Percentiles rank a stretch among this genome's conserved stretches.
Conservation (phyloP, 2,113 vertebrate species). For the Felis chaus region DNA sequence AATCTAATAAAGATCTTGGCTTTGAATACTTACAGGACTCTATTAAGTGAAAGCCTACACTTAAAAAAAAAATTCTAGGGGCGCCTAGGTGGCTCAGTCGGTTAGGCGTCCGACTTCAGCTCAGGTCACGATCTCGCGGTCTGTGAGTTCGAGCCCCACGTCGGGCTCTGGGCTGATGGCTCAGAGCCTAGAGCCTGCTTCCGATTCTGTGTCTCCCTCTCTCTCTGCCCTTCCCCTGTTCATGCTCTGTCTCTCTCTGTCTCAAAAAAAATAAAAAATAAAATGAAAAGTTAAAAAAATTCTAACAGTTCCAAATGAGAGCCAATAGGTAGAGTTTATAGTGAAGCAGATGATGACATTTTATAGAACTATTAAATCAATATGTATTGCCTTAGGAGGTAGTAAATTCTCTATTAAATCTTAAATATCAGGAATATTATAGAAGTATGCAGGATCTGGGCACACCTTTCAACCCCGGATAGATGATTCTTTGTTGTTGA, state of each 20-base stretch:
- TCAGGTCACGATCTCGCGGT: neutral
- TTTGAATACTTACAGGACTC: neutral
- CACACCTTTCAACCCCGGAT: neutral
- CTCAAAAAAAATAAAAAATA: neutral
- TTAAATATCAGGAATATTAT: neutral
- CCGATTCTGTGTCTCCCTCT: neutral
- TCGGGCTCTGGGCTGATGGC: neutral
- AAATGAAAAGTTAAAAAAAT: neutral
- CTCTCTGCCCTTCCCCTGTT: neutral
- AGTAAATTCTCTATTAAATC: neutral
- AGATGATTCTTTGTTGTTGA: slow-evolving; percentile 14
- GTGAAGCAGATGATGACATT: neutral
- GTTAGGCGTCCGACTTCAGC: no score
- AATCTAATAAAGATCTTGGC: neutral
- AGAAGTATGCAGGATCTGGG: neutral
- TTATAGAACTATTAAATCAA: neutral
- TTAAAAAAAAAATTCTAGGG: neutral
- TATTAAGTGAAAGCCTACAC: slow-evolving; percentile 8
- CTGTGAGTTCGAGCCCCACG: neutral
- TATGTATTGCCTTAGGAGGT: neutral
- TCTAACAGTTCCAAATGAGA: neutral
- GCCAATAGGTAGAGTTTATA: neutral
- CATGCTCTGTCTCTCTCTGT: neutral
- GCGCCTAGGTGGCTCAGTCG: neutral
- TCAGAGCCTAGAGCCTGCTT: no score